Base-by-base conservation (phyloP, 2,888 invertebrate genomes). In the Dasypogon diadema region DNA sequence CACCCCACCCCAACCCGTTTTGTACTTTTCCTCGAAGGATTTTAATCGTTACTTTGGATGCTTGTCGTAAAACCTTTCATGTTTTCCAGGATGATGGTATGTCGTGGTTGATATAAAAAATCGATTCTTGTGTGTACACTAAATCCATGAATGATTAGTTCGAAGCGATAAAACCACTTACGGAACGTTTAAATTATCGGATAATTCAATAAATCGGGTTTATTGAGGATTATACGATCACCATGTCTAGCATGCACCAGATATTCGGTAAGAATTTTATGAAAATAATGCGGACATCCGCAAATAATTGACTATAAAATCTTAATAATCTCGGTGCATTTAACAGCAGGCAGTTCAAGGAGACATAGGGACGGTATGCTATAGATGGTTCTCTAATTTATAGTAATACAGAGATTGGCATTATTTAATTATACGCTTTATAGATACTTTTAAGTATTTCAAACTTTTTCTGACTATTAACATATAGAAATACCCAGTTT, bases 91-190 rank as follows among this genome's bases (percentile, higher is more conserved):
- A 63, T 30, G 21, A 22, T 37, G 63, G 18, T 2, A 42, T 42
- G 37, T 42, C 42, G 22, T 21, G 63, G 42, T 42, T 5, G 37
- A 63, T 21, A 63, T 63, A 46, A 63, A 63, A 63, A 42, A n/a
- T 16, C 21, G 30, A 42, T 34, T 37, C 12, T 63, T 21, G 63
- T 63, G 18, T 21, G 42, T 42, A 22, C 63, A 63, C 42, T 21
- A 42, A 42, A 42, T 46, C 42, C 63, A 10, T n/a, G 18, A 34
- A 26, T 63, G 63, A 63, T 63, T 63, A 63, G 63, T 63, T 63
- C 5, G 2, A 34, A n/a, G n/a, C 14, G 37, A 63, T 42, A 63
- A 63, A 63, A 63, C 42, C 58, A 18, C 30, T 58, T 58, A 34
- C 58, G 26, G 26, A 34, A 42, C 58, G 16, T 18, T 58, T 58